Base-by-base conservation (phyloP, 2,888 invertebrate genomes). In the Rhingia rostrata region DNA sequence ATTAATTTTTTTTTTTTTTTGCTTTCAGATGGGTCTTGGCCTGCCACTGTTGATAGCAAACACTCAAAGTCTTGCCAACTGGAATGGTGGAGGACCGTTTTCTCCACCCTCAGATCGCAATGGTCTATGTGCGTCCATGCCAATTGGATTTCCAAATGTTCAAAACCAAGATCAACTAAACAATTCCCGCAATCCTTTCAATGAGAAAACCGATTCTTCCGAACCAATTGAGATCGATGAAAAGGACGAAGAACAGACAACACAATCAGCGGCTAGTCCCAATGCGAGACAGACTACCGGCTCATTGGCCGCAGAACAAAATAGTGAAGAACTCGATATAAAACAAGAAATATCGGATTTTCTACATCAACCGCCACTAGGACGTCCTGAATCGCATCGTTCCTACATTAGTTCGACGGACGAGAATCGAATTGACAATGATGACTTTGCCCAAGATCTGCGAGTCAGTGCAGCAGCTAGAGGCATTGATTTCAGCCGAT, bases 391-490 rank as follows among this genome's bases (percentile, higher is more conserved):
- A 53, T 90, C 91, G 37, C 89, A 90, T 87, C 90, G 90, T 85
- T 90, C 90, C 85, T 90, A 89, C 69, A 84, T 64, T 47, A 90
- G 90, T 56, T 90, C 90, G 12, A 88, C 88, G 22, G 90, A 90
- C 56, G 91, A 91, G 58, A 89, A 89, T 43, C 88, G 90, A 53
- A 83, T 87, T 14, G 86, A 86, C 30, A 81, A 87, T 35, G 81
- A 89, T 80, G 91, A 91, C 58, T 91, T 89, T 87, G 90, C 91
- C 22, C 90, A 90, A 87, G 90, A 90, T 64, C 82, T 90, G 75
- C 88, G 90, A 5, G 89, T 90, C 0, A 90, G 89, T 60, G 87
- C 88, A 4, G 86, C 87, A 35, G 89, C 89, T 7, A 86, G 87
- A 30, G 85, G 88, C n/a, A 82, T 88, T 43, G 88, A 89, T 56